These are phyloP conservation scores for Hirtodrosophila alboralis DNA, from an alignment of 2,888 invertebrate species.

Conservation along the genomic window DNA sequence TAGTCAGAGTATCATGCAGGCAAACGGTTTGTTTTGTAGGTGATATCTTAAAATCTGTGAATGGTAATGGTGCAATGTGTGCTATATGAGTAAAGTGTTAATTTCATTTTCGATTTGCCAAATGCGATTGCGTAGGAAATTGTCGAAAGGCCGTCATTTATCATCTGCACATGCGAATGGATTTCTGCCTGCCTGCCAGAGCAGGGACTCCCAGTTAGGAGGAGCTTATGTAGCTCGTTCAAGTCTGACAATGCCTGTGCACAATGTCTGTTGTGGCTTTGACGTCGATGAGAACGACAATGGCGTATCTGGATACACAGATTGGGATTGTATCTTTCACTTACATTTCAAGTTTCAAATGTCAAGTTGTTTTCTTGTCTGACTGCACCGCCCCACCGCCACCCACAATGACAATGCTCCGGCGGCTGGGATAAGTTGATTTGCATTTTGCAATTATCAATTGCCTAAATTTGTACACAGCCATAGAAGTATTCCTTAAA, in stretches of 20 bases:
- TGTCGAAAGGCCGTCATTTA: constrained; percentile 80
- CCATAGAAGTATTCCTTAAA: constrained; percentile 31
- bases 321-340: constrained; percentile 82
- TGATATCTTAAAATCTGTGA: constrained; percentile 23
- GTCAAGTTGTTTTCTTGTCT: constrained; percentile 65
- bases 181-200: constrained; percentile 5
- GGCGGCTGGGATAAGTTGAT: constrained; percentile 52
- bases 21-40: constrained; percentile 41
- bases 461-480: constrained; percentile 48
- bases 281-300: constrained; percentile 54
- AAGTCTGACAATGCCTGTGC: constrained; percentile 36
- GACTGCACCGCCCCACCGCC: constrained; percentile 47
- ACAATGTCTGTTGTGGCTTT: constrained; percentile 37
- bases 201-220: constrained; percentile 9
- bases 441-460: constrained; percentile 72
- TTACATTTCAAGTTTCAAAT: constrained; percentile 82
- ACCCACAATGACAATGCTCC: constrained; percentile 9
- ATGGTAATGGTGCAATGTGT: constrained; percentile 16
- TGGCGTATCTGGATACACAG: constrained; percentile 65
- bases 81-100: constrained; percentile 57
- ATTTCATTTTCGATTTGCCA: constrained; percentile 81
- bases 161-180: constrained; percentile 69
- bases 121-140: constrained; percentile 75
- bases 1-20: constrained; percentile 34
- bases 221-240: constrained; percentile 16